Conservation (phyloP, 2,888 invertebrate species). For the Didymodactylos carnosus region DNA sequence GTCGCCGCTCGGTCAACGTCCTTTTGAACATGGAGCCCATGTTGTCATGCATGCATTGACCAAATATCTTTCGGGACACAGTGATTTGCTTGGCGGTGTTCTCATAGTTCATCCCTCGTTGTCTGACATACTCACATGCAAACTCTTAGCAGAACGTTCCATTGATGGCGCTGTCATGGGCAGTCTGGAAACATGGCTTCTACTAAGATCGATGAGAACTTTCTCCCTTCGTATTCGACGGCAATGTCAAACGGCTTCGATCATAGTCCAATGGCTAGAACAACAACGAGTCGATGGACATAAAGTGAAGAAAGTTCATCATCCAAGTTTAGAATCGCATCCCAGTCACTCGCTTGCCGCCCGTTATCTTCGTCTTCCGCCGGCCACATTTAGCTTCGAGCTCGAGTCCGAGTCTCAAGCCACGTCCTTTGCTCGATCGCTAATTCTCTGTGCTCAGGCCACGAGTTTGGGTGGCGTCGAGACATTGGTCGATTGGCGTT, state of each 20-base stretch:
- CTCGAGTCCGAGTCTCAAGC: not conserved
- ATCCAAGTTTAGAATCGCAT: not conserved
- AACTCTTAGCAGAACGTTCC: not conserved
- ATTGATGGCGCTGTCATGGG: not conserved
- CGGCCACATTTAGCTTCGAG: not conserved
- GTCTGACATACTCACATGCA: not conserved
- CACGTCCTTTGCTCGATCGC: not conserved
- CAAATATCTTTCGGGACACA: not conserved
- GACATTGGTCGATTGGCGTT: not conserved
- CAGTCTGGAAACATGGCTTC: not conserved
- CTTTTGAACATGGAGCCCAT: not conserved
- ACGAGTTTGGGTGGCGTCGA: not conserved
- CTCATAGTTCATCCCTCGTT: not conserved
- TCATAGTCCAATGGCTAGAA: not conserved
- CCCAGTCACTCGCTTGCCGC: not conserved
- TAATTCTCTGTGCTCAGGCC: not conserved
- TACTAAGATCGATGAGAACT: not conserved
- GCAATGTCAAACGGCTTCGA: not conserved
- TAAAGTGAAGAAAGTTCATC: not conserved
- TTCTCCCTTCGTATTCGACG: not conserved
- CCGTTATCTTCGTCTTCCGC: not conserved
- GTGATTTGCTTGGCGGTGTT: not conserved
- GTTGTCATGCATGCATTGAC: not conserved
- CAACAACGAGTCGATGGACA: not conserved
- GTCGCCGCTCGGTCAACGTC: not conserved